These are phyloP conservation scores for Alouatta palliata DNA, from an alignment of 2,113 vertebrate genomes.

Conservation along the genomic window DNA sequence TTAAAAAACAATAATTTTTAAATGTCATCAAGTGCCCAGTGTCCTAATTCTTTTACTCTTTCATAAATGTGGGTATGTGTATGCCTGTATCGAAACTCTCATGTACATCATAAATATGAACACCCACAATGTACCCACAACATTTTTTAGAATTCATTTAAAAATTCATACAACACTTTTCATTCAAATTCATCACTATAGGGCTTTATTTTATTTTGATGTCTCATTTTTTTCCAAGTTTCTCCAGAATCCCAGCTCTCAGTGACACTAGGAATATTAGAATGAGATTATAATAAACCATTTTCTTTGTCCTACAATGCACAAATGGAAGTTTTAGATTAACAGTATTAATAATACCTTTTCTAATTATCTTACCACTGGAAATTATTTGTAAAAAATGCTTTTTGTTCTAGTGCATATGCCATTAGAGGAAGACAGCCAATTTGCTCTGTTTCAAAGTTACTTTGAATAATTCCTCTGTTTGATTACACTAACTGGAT, in stretches of 20 bases:
- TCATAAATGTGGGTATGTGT: background rate
- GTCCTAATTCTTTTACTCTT: background rate
- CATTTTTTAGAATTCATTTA: too few species aligned
- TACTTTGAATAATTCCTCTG: background rate
- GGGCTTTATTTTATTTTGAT: background rate
- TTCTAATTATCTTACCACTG: background rate
- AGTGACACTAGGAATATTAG: background rate
- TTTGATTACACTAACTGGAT: background rate
- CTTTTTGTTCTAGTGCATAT: background rate
- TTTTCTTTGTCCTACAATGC: background rate
- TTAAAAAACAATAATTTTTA: background rate
- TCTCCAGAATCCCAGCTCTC: background rate
- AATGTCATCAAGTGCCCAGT: background rate
- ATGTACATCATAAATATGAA: too few species aligned
- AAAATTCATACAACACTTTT: background rate
- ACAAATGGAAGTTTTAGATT: background rate
- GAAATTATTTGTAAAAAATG: background rate
- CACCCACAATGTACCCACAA: too few species aligned
- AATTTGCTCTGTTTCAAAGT: background rate
- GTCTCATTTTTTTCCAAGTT: background rate
- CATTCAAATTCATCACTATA: background rate
- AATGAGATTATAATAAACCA: background rate
- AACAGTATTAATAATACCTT: background rate
- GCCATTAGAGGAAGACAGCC: background rate
- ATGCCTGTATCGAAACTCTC: too few species aligned